Evolutionary conservation across 1,140 invertebrate genomes (phyloP).

Genomic region (Papilio glaucus): DNA sequence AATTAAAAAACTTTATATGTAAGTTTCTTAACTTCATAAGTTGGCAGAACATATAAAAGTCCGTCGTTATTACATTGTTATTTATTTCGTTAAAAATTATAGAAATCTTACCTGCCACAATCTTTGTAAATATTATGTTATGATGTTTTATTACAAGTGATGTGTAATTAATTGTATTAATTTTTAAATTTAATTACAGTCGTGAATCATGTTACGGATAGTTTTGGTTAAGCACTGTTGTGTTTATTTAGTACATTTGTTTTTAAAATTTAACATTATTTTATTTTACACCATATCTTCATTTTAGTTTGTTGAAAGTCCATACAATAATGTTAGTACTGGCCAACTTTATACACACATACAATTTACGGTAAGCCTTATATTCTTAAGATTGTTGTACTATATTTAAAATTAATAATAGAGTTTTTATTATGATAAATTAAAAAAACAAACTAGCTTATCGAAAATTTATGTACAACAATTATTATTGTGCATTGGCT

Average conservation of each 20-base stretch:
- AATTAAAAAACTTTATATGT: neutral
- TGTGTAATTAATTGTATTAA: neutral
- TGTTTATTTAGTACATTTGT: neutral
- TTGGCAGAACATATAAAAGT: neutral
- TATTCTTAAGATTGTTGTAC: too few relatives aligned
- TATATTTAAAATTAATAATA: neutral
- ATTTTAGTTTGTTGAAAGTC: too few relatives aligned
- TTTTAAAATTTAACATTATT: neutral
- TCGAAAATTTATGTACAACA: neutral
- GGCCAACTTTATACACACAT: too few relatives aligned
- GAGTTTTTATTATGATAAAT: neutral
- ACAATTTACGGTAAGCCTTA: too few relatives aligned
- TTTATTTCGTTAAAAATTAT: neutral
- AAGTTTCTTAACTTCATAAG: neutral
- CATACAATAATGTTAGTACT: too few relatives aligned
- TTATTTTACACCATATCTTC: neutral
- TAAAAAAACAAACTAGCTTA: neutral
- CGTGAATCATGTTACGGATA: neutral
- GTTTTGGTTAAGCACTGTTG: neutral
- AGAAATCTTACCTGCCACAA: neutral
- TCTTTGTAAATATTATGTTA: slow-evolving; percentile 6
- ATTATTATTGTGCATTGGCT: neutral
- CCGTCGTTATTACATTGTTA: neutral
- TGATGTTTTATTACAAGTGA: neutral
- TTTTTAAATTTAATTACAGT: neutral